Evolutionary conservation across 2,113 vertebrate genomes (phyloP).

Genomic region (Naja naja): DNA sequence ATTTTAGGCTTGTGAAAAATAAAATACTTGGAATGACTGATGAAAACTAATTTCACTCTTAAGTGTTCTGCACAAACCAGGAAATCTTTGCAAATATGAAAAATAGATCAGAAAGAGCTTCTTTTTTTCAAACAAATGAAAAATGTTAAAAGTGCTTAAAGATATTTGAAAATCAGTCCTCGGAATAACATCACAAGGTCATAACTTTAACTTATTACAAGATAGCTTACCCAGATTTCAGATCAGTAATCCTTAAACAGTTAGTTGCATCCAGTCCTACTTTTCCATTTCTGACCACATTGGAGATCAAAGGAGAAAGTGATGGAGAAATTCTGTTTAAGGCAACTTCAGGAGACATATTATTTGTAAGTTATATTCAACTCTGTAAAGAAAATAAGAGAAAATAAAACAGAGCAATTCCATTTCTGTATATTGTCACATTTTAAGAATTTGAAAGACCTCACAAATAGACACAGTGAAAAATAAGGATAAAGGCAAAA

Average conservation of each 20-base stretch:
- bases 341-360: slow-evolving; percentile 92
- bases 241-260: slow-evolving; percentile 93
- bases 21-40: background rate
- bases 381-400: slow-evolving; percentile 45
- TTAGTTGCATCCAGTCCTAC: slow-evolving; percentile 95
- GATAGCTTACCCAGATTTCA: slow-evolving; percentile 90
- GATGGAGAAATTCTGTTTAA: slow-evolving; percentile 92
- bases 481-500: background rate
- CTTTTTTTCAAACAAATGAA: background rate
- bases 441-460: background rate
- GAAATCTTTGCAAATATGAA: background rate
- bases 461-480: background rate
- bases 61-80: background rate
- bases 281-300: slow-evolving; percentile 90
- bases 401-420: background rate
- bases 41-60: background rate
- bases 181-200: background rate
- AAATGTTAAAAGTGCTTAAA: slow-evolving; percentile 11
- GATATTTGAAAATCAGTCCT: background rate
- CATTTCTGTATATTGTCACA: background rate
- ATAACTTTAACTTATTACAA: slow-evolving; percentile 24
- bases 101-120: background rate
- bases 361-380: slow-evolving; percentile 65
- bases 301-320: slow-evolving; percentile 88
- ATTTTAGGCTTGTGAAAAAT: background rate